Evolutionary conservation across 2,113 vertebrate genomes (phyloP), one percentile per base, ranked within the genome.

Genomic region (Paramormyrops kingsleyae): DNA sequence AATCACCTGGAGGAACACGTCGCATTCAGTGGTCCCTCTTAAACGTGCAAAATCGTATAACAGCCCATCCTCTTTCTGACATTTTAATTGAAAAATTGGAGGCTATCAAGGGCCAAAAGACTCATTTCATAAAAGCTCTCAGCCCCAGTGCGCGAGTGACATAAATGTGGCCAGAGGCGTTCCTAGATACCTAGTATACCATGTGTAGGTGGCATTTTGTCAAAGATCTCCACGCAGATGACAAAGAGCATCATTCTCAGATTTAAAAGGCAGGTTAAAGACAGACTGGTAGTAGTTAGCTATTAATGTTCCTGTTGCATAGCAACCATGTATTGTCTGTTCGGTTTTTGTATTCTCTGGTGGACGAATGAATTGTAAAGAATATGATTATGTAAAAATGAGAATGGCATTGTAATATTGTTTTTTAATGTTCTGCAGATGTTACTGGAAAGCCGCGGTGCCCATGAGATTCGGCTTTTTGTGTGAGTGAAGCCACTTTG

Each of bases 271-370:
- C 83, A 47, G n/a, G 21, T 84, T 47, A 84, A 10, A 84, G 19
- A 84, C 24, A 1, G 83, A 35, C 44, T 84, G 44, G 44, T 84
- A n/a, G 39, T 84, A 46, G 83, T 47, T 84, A 44, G 39, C 83
- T 46, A 8, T 44, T 47, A n/a, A 84, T 84, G 19, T 47, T 84
- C 44, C 83, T 84, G 83, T 84, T 84, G 83, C 83, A 84, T 84
- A 47, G 83, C 83, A 84, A 84, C 83, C 21, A 27, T 24, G 24
- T 24, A 84, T 84, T 46, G 83, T 84, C 47, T 84, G 83, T n/a
- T 47, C 39, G 1, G 44, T n/a, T 84, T 84, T 84, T 84, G 44
- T 24, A n/a, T 47, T 47, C 39, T 84, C 42, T 24, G 44, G 42
- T n/a, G 83, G 83, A 83, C 39, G 80, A 47, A 10, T 47, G 19